Conservation (phyloP, 2,113 vertebrate genomes). For the Noturus placidus region DNA sequence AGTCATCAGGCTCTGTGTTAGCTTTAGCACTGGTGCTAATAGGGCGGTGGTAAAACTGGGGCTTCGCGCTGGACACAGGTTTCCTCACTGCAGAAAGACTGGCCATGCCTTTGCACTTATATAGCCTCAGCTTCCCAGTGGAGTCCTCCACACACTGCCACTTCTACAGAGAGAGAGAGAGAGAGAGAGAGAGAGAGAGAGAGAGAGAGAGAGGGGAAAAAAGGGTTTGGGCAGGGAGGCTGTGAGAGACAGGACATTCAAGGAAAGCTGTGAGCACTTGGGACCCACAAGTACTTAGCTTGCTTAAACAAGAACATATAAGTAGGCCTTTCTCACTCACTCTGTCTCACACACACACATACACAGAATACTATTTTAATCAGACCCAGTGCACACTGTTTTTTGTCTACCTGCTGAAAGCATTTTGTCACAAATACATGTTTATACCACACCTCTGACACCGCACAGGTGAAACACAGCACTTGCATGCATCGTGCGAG, state of each 20-base stretch:
- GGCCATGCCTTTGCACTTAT: slow-evolving; percentile 83
- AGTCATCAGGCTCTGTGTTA: slow-evolving; percentile 63
- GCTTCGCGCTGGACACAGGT: slow-evolving; percentile 76
- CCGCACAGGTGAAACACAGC: slow-evolving; percentile 45
- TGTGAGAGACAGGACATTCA: slow-evolving; percentile 1
- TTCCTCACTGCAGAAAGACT: slow-evolving; percentile 54
- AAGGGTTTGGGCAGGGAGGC: not conserved
- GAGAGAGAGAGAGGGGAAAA: not conserved
- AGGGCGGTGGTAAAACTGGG: slow-evolving; percentile 73
- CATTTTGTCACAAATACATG: slow-evolving; percentile 15
- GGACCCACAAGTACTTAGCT: not conserved
- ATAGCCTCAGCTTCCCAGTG: slow-evolving; percentile 84
- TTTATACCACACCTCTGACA: slow-evolving; percentile 9
- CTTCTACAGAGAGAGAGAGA: slow-evolving; percentile 71
- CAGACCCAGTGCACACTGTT: slow-evolving; percentile 1
- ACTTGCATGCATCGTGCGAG: not conserved
- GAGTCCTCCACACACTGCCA: slow-evolving; percentile 96
- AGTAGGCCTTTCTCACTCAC: slow-evolving; percentile 17
- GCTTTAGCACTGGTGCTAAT: slow-evolving; percentile 2
- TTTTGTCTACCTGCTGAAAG: not conserved
- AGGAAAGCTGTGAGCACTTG: slow-evolving; percentile 23
- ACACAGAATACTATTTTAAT: slow-evolving; percentile 12
- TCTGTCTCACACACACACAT: not conserved
- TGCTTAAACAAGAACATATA: slow-evolving; percentile 20
- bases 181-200: not conserved